Conservation (phyloP, 1,140 invertebrate species). For the Drosophila kurseongensis region DNA sequence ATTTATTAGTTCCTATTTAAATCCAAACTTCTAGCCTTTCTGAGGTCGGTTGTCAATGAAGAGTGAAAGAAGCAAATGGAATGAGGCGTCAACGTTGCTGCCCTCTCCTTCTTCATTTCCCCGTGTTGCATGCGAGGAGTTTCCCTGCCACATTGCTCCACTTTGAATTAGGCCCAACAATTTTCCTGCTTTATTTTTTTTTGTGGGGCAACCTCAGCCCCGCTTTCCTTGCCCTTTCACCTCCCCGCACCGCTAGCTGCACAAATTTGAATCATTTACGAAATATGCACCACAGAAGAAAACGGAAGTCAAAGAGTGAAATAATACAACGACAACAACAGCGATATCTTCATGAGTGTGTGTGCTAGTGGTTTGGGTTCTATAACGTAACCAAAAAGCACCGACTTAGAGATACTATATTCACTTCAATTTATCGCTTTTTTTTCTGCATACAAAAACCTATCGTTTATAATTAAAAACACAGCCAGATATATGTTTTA, state of each 20-base stretch:
- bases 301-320: slow-evolving; percentile 70
- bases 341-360: slow-evolving; percentile 23
- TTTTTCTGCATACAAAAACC: no score
- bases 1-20: slow-evolving; percentile 11
- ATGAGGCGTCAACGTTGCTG: neutral
- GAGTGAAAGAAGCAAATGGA: slow-evolving; percentile 4
- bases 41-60: slow-evolving; percentile 3
- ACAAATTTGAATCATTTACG: slow-evolving; percentile 76
- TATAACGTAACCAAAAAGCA: neutral
- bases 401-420: slow-evolving; percentile 6
- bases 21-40: neutral
- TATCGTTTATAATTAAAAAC: no score
- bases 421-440: no score
- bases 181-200: slow-evolving; percentile 20
- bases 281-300: slow-evolving; percentile 66
- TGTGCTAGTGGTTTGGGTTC: slow-evolving; percentile 3
- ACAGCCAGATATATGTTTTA: no score
- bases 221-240: slow-evolving; percentile 1
- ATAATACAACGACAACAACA: slow-evolving; percentile 57
- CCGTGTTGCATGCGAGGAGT: slow-evolving; percentile 36
- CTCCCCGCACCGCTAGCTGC: slow-evolving; percentile 15
- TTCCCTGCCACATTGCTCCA: slow-evolving; percentile 49
- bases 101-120: neutral
- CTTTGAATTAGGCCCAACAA: slow-evolving; percentile 60
- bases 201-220: slow-evolving; percentile 17